Evolutionary conservation across 2,797 vertebrate genomes (phyloP), one percentile per base, ranked within the genome.

Genomic region (Syngnathus acus): DNA sequence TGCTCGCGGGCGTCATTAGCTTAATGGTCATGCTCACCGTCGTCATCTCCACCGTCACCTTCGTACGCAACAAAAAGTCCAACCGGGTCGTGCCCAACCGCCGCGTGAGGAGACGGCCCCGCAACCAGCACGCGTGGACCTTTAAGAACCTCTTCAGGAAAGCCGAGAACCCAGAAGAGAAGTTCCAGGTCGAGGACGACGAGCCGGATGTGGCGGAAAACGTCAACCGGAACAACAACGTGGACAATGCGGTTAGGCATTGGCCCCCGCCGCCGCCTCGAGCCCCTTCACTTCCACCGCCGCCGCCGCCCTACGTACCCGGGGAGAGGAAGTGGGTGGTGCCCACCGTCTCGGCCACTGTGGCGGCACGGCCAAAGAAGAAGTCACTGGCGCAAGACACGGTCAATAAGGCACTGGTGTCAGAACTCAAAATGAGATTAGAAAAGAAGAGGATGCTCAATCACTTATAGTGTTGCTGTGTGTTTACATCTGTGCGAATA

Each of bases 61-160:
- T 96, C 89, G 87, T 95, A 92, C 94, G 95, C 86, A 98, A 95
- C 90, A 96, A 94, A 90, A 95, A 93, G 75, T 93, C 94, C 84
- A 98, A 95, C 89, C 93, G 93, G 82, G 86, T 99, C 82, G 86
- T 92, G 77, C 97, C 97, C 0, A 90, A 92, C 68, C 91, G 91
- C 9, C 92, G 93, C 0, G 86, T 99, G 71, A 92, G 90, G 80
- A 94, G 89, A 72, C 84, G 89, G 76, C 89, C 82, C 4, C 86
- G 79, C 50, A 85, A 71, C 14, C 89, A 84, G 0, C 81, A 81
- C 1, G 57, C 86, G 9, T 92, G 89, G 77, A 78, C 81, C 1
- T 87, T 96, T 70, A 92, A 89, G 73, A 85, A 76, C 69, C 86
- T 81, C 4, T 93, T 93, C 78, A 93, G 82, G 71, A 71, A 23